Evolutionary conservation across 2,888 invertebrate genomes (phyloP).

Genomic region (Tetramorium bicarinatum): DNA sequence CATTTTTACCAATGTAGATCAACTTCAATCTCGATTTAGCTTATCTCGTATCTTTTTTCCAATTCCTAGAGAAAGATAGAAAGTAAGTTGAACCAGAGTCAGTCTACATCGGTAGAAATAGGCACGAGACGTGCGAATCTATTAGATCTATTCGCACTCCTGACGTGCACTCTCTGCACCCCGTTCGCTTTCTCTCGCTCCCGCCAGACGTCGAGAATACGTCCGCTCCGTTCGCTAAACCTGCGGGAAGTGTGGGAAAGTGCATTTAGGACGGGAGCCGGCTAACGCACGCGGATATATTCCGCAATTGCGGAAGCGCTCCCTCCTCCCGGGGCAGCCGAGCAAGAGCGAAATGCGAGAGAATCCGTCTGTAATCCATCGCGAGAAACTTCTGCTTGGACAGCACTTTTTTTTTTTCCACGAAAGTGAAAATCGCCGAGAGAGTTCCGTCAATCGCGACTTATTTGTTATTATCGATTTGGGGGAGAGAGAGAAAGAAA

Average conservation of each 20-base stretch:
- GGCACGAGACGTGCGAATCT: background rate
- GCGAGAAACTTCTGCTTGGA: no score
- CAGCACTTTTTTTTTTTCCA: no score
- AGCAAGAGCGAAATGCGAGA: background rate
- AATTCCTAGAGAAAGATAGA: no score
- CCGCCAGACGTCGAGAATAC: background rate
- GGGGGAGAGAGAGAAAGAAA: background rate
- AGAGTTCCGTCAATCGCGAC: background rate
- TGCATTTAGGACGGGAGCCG: slow-evolving; percentile 16
- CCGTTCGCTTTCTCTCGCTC: background rate
- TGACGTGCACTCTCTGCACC: slow-evolving; percentile 25
- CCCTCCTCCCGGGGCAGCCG: background rate
- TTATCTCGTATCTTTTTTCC: no score
- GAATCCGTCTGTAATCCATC: background rate
- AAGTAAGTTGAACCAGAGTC: no score
- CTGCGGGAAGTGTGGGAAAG: slow-evolving; percentile 17
- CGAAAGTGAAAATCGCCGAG: background rate
- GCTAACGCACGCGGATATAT: slow-evolving; percentile 15
- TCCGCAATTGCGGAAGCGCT: background rate
- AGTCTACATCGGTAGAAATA: no score
- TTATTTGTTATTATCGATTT: slow-evolving; percentile 39
- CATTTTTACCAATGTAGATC: no score
- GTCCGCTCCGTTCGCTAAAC: background rate
- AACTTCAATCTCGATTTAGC: no score
- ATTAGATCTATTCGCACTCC: background rate